Base-by-base conservation (phyloP, 1,140 invertebrate species). In the Lethrus apterus region DNA sequence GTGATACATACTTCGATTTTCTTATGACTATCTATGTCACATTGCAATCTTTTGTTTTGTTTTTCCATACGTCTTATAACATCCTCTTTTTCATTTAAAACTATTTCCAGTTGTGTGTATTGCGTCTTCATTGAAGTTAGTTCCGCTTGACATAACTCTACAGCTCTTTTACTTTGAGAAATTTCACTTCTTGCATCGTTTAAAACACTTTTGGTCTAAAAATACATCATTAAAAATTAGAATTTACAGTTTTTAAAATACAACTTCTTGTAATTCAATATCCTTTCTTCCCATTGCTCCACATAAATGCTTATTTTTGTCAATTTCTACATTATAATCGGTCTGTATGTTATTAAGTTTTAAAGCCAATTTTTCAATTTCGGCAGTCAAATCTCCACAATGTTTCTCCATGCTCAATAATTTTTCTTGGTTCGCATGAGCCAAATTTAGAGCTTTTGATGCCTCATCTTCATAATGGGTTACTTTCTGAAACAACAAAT, bases 361-460 rank as follows among this genome's bases (percentile, higher is more conserved):
- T 32, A 60, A 66, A 34, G 75, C 66, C 48, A 72, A 69, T 8
- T 58, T 55, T 30, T 74, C 62, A 46, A 72, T 67, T 38, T 67
- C 60, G 8, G 10, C 36, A 0, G 70, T 51, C 1, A 60, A 14
- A 46, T 51, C 41, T 3, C 5, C 35, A 24, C 47, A 48, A 38
- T 56, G 24, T 46, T 60, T 55, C 55, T 65, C 47, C 61, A 67
- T 40, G 62, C 53, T 43, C 58, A 65, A 30, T 44, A 62, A 73
- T 64, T 84, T 83, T 40, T 80, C 76, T 68, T 83, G 78, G 57
- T 76, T 81, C 9, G 76, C 77, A 21, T 80, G 75, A 3, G 79
- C 78, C 15, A 82, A 55, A 55, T 79, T 76, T 36, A 83, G 62
- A 29, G 76, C 73, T 69, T 81, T 79, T 18, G 79, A 76, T 2